Evolutionary conservation across 2,888 invertebrate genomes (phyloP), one percentile per base, ranked within the genome.

Genomic region (Artemia sinica): DNA sequence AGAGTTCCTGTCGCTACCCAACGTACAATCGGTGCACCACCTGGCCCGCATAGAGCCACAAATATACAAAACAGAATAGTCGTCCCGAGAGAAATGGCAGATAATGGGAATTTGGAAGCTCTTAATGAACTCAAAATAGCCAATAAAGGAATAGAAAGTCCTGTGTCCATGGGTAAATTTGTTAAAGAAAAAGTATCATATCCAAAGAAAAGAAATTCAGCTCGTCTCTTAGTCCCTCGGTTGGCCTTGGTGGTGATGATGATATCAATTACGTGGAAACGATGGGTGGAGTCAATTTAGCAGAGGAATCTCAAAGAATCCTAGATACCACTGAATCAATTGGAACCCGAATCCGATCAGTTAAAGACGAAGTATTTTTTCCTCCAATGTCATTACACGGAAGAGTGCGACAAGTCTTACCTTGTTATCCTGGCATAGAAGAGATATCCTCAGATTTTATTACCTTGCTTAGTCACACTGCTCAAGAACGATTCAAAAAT

Each of bases 201-300:
- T 13, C 14, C 3, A 58, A 58, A 58, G 58, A 58, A 58, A 58
- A 58, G 58, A 58, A 58, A 58, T 58, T 58, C 58, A 58, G 58
- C 14, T 58, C n/a, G n/a, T n/a, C n/a, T n/a, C n/a, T n/a, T n/a
- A n/a, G n/a, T n/a, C n/a, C n/a, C n/a, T n/a, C n/a, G n/a, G n/a
- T n/a, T n/a, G n/a, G n/a, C n/a, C n/a, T 80, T 78, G 80, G 85
- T 72, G 91, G 90, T 65, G 93, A 94, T 76, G 95, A 95, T 77
- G 95, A 97, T 78, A 94, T 96, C 75, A 97, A 96, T 76, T 96
- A 97, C 80, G 96, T 97, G 13, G 95, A 96, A 50, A 94, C 96
- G 11, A 96, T 97, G 96, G 96, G 96, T 72, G 96, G 96, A 68
- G 96, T 97, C 69, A 97, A 97, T 80, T 82, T 97, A 75, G 89